phyloP scores from a whole-genome alignment of 1,140 invertebrate genomes.

The Drosophila mauritiana region DNA sequence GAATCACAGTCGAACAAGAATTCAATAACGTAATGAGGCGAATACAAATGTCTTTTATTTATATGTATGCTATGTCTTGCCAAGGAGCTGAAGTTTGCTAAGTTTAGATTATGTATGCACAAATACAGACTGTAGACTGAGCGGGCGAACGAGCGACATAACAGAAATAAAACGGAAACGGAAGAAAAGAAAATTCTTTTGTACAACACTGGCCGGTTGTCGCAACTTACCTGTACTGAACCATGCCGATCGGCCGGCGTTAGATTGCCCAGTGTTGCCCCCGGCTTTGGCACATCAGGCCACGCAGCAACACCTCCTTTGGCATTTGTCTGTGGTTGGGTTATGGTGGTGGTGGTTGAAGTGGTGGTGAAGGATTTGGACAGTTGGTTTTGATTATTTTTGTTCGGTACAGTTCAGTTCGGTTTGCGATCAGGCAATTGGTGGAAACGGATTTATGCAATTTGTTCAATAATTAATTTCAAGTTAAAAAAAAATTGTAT shows the following conservation, averaged over 20 bases:
- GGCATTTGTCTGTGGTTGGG: slow-evolving; percentile 82
- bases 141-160: slow-evolving; percentile 52
- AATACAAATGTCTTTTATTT: slow-evolving; percentile 13
- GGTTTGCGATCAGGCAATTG: slow-evolving; percentile 63
- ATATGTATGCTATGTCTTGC: slow-evolving; percentile 4
- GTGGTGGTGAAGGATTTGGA: slow-evolving; percentile 45
- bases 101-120: slow-evolving; percentile 37
- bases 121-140: slow-evolving; percentile 44
- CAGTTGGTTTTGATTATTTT: slow-evolving; percentile 38
- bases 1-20: slow-evolving; percentile 39
- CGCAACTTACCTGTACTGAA: slow-evolving; percentile 93
- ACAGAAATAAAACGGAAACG: slow-evolving; percentile 49
- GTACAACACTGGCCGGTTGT: slow-evolving; percentile 50
- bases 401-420: slow-evolving; percentile 46
- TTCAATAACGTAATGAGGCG: slow-evolving; percentile 38
- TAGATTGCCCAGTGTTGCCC: slow-evolving; percentile 88
- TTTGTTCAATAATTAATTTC: slow-evolving; percentile 75
- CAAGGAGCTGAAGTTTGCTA: slow-evolving; percentile 10
- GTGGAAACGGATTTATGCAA: slow-evolving; percentile 65
- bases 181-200: slow-evolving; percentile 38
- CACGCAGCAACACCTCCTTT: slow-evolving; percentile 85
- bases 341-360: slow-evolving; percentile 32
- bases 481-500: slow-evolving; percentile 32
- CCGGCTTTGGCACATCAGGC: slow-evolving; percentile 86
- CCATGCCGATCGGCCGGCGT: slow-evolving; percentile 97